Base-by-base conservation (phyloP, 2,797 vertebrate species). In the Danio tinwini region DNA sequence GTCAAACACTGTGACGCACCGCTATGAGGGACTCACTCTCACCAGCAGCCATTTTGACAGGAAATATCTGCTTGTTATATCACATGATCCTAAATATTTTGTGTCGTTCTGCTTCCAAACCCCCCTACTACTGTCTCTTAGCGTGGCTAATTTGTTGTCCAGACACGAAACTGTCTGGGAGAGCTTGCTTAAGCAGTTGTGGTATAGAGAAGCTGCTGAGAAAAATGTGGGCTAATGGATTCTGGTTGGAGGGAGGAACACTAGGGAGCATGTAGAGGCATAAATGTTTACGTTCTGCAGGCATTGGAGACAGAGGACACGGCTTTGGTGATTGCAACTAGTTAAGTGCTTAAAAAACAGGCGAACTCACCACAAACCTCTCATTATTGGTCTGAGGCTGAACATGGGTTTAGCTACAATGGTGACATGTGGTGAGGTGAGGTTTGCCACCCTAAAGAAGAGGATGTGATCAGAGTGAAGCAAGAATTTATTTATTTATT, bases 231-330 rank as follows among this genome's bases (percentile, higher is more conserved):
- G 72, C 56, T 74, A 86, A 86, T 81, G 76, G 83, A 76, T 87
- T 86, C 82, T 80, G 85, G 88, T 90, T 88, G 83, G 72, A 61
- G 75, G 82, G 44, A 47, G 44, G 29, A 68, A 29, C 63, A 63
- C 19, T 62, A 14, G 72, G 14, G 63, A 87, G 80, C 52, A 78
- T 80, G 82, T 85, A 29, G 63, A 84, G 81, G 47, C 69, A 80
- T 81, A 82, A 82, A 81, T 88, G 89, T 91, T 92, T 87, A 85
- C 85, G 84, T 74, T 80, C 83, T 88, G 47, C 49, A 82, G 79
- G 84, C 62, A 56, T 74, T 74, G 71, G 84, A 76, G 80, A 10
- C 45, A 86, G 76, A 88, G 84, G 85, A 81, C 80, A 78, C 19
- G 81, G 85, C 82, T 83, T 83, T 74, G 70, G 67, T 71, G 58